Evolutionary conservation across 2,113 vertebrate genomes (phyloP).

Genomic region (Halichoerus grypus): DNA sequence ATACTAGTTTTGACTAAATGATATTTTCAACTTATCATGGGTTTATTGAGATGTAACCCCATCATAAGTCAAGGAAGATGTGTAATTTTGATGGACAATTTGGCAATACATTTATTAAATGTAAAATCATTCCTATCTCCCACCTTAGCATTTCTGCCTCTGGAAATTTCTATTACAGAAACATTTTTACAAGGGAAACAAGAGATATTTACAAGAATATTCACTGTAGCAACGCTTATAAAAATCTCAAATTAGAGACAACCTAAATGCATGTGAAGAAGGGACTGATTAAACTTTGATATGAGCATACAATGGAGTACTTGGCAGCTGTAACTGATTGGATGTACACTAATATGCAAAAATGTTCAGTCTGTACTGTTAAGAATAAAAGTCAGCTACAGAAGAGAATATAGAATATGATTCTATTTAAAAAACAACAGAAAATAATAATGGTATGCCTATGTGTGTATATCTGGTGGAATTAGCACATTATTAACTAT

Average conservation of each 20-base stretch:
- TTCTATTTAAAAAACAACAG: not conserved
- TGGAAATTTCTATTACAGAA: conserved; percentile 1
- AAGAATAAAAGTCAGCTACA: conserved; percentile 6
- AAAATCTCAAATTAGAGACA: not conserved
- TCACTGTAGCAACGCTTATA: not conserved
- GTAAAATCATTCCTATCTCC: not conserved
- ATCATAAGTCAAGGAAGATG: not conserved
- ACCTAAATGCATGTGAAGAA: not conserved
- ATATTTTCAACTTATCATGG: not conserved
- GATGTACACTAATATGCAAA: not conserved
- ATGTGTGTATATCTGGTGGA: not conserved
- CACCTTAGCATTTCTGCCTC: not conserved
- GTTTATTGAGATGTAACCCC: not conserved
- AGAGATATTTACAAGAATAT: not conserved
- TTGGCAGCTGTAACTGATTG: not conserved
- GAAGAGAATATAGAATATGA: not conserved
- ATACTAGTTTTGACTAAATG: not conserved
- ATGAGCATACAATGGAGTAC: not conserved
- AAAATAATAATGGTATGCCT: not conserved
- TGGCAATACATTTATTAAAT: conserved; percentile 33
- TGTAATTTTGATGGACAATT: not conserved
- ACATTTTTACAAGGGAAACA: not conserved
- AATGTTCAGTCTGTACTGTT: not conserved
- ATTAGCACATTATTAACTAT: not conserved
- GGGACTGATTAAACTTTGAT: not conserved